These are phyloP conservation scores for Xiphorhynchus elegans DNA, from an alignment of 2,113 vertebrate species.

Conservation along the genomic window DNA sequence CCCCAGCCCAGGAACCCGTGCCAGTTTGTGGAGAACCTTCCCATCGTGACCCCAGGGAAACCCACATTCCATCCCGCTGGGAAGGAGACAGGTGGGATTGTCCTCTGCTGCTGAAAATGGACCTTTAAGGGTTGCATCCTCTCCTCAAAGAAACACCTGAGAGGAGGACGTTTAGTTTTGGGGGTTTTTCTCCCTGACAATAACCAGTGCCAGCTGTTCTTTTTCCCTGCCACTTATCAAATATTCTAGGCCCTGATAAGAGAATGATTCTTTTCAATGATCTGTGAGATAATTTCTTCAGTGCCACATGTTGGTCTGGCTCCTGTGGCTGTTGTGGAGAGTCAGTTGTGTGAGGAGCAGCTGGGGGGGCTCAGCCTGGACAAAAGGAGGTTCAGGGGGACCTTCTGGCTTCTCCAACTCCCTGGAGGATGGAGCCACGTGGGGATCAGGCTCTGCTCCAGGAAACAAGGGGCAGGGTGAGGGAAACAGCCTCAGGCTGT, in stretches of 20 bases:
- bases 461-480: neutral
- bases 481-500: neutral
- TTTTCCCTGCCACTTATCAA: neutral
- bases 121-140: neutral
- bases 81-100: neutral
- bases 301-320: accelerated
- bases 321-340: neutral
- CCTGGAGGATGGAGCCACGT: neutral
- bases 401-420: neutral
- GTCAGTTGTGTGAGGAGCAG: neutral
- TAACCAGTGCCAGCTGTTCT: neutral
- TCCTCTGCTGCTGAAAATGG: neutral
- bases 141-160: neutral
- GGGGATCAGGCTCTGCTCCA: neutral
- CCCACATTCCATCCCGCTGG: neutral
- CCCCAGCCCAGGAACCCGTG: neutral
- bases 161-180: neutral
- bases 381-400: neutral
- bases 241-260: neutral
- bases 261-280: neutral
- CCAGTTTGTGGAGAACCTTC: neutral
- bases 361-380: neutral
- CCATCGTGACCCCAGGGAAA: neutral
- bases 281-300: neutral
- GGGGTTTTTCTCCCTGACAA: neutral